Conservation (phyloP, 2,888 invertebrate species). For the Stratiomys singularior region DNA sequence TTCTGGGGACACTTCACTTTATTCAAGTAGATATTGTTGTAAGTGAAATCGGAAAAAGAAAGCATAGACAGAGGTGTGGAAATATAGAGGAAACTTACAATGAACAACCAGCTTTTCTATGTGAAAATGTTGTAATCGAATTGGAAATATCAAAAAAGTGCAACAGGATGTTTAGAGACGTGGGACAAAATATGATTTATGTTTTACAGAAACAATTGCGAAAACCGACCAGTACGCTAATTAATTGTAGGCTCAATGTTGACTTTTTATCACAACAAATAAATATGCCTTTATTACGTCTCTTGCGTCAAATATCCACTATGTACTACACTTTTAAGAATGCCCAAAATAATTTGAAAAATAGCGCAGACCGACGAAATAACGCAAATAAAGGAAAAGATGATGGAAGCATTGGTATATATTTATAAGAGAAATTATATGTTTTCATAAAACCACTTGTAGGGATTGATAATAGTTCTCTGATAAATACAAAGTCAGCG, state of each 20-base stretch:
- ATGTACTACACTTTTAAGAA: conserved; percentile 98
- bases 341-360: conserved; percentile 89
- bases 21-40: conserved; percentile 95
- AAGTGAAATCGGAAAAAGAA: conserved; percentile 79
- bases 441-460: too few relatives aligned
- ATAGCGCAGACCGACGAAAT: conserved; percentile 69
- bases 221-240: conserved; percentile 90
- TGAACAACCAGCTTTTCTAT: conserved; percentile 89
- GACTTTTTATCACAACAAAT: conserved; percentile 93
- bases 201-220: conserved; percentile 88
- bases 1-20: conserved; percentile 85
- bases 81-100: conserved; percentile 56
- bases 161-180: conserved; percentile 88
- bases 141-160: conserved; percentile 90
- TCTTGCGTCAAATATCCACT: conserved; percentile 95
- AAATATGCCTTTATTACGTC: conserved; percentile 92
- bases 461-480: too few relatives aligned
- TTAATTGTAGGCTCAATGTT: conserved; percentile 89
- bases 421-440: too few relatives aligned
- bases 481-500: too few relatives aligned
- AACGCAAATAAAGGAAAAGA: conserved; percentile 68
- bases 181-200: conserved; percentile 85
- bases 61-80: conserved; percentile 62
- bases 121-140: conserved; percentile 90
- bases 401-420: conserved; percentile 71